Base-by-base conservation (phyloP, 92 coral and sea anemone genomes). In the Pocillopora grandis region DNA sequence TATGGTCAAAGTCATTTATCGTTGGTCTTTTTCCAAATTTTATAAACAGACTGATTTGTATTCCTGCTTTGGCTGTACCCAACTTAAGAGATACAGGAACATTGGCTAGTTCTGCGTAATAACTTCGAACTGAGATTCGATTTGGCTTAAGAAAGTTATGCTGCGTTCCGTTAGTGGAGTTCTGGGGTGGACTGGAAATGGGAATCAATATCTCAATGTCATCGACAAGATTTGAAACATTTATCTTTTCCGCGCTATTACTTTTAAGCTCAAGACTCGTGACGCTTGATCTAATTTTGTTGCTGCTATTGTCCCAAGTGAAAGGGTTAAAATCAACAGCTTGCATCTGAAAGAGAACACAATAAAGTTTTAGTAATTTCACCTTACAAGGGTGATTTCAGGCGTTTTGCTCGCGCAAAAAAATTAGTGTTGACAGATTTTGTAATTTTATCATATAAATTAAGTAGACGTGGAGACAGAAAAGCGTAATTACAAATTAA, bases 261-360 rank as follows among this genome's bases (percentile, higher is more conserved):
- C 17, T 64, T 52, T 61, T 21, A 35, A 83, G 68, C 16, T 72
- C 74, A 14, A 71, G 71, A 55, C 79, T 72, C 42, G 60, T 42
- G 5, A 83, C 80, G 62, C 80, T 73, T 83, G 80, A 83, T 35
- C 62, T 48, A 7, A 83, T 17, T 37, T 48, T 65, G 3, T 62
- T 19, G 33, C 79, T 75, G 72, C 80, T 83, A 1, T 37, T 19
- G 73, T 59, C 80, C 87, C 87, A 83, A 48, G 20, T 83, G 63
- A 70, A 83, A 19, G 87, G 87, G 48, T 83, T 83, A 0, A 75
- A 72, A 11, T 2, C 21, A 15, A 63, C 12, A 19, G 81, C 70
- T 12, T 13, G 8, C 81, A 77, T 77, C 81, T 77, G 81, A 23
- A 37, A 77, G 8, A 37, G 15, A 31, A 76, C 10, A 59, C 49